Conservation (phyloP, 1,140 invertebrate genomes). For the Chironomus tepperi region DNA sequence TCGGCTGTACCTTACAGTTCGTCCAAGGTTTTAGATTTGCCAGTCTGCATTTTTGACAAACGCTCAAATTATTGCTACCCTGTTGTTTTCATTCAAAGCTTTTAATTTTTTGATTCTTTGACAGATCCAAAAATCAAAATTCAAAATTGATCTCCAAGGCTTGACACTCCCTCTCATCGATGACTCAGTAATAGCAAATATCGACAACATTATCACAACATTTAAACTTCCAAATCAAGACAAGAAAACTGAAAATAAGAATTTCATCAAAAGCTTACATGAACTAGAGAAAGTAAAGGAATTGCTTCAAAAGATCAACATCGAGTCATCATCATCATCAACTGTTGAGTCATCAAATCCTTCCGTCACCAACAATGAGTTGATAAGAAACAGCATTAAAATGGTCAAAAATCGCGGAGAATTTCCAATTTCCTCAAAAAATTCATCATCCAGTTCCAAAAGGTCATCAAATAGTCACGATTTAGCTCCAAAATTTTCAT, state of each 20-base stretch:
- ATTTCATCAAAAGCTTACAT: slow-evolving; percentile 4
- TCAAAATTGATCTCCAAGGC: too few relatives aligned
- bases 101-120: too few relatives aligned
- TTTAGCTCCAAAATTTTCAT: neutral
- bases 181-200: slow-evolving; percentile 1
- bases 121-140: too few relatives aligned
- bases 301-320: neutral
- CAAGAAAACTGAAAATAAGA: neutral
- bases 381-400: neutral
- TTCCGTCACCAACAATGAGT: neutral
- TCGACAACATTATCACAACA: neutral
- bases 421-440: neutral
- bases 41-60: too few relatives aligned
- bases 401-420: neutral
- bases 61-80: too few relatives aligned
- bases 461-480: neutral
- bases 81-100: too few relatives aligned
- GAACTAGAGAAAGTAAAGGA: neutral
- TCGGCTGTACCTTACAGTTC: too few relatives aligned
- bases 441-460: neutral
- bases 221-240: neutral
- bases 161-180: neutral
- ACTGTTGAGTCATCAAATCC: neutral
- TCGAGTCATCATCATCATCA: neutral
- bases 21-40: too few relatives aligned